Base-by-base conservation (phyloP, 2,113 vertebrate species). In the Cyprinodon variegatus region DNA sequence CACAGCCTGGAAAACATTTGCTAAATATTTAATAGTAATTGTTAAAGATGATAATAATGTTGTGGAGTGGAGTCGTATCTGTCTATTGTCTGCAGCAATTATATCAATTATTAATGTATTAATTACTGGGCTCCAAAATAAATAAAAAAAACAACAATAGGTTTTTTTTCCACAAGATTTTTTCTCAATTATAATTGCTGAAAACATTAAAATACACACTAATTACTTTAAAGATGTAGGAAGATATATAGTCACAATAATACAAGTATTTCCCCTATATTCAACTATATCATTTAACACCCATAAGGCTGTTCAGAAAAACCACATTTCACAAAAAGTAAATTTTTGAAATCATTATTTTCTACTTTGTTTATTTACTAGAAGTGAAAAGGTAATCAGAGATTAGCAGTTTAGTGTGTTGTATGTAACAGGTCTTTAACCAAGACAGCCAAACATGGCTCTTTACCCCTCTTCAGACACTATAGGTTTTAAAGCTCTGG, bases 1-100 rank as follows among this genome's bases (percentile, higher is more conserved):
- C 75, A 39, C 14, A 22, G 83, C 77, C 71, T 75, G 65, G 78
- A 61, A 81, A 84, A 79, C 60, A 77, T 79, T 79, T 74, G 79
- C 81, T 74, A 61, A 87, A 84, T 83, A 84, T 86, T 77, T 66
- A 81, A 41, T 53, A 62, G 65, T 81, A 69, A 83, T 69, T 79
- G 79, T 68, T 70, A 63, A 62, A 76, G 74, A 72, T 76, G 74
- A 72, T 76, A 79, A 80, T 63, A 70, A 63, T 72, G 78, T 63
- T 15, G 53, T 70, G 65, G 50, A 57, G 50, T 53, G 76, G 48
- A 10, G 41, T 38, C 17, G 72, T 61, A 39, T 83, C 39, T 61
- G 41, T 78, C 74, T 67, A 40, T 76, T 76, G 20, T 69, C 72
- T 66, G 11, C 39, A 76, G 14, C 40, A 65, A 61, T 83, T 68